These are phyloP conservation scores for Thrips palmi DNA, from an alignment of 1,140 invertebrate genomes.

Conservation along the genomic window DNA sequence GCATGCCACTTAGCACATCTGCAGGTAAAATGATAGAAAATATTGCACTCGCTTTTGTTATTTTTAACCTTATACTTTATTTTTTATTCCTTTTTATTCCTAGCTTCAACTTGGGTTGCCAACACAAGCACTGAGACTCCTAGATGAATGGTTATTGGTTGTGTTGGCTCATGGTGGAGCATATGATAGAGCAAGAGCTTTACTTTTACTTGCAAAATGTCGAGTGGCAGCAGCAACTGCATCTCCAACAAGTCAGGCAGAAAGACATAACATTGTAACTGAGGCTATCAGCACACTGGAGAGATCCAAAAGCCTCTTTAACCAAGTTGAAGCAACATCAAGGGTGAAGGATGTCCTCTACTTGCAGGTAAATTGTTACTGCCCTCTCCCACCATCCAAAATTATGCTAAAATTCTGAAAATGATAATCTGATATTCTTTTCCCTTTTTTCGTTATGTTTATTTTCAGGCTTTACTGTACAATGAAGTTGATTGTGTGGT, in stretches of 20 bases:
- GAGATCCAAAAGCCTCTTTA: conserved; percentile 44
- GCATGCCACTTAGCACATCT: conserved; percentile 58
- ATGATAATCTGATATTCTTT: background rate
- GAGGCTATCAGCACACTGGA: conserved; percentile 42
- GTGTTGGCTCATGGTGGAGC: conserved; percentile 62
- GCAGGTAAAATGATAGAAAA: conserved; percentile 25
- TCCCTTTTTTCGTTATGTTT: conserved; percentile 6
- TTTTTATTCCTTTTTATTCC: conserved; percentile 18
- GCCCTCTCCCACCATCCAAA: background rate
- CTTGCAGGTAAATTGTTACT: conserved; percentile 34
- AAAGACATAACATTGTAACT: conserved; percentile 31
- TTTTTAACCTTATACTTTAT: background rate
- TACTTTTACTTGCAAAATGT: conserved; percentile 26
- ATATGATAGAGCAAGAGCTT: conserved; percentile 52
- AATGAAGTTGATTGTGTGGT: conserved; percentile 40
- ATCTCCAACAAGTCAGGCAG: conserved; percentile 22
- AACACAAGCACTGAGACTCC: conserved; percentile 46
- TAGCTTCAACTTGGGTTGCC: conserved; percentile 55
- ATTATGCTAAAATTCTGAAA: conserved; percentile 6
- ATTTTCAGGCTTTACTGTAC: conserved; percentile 41
- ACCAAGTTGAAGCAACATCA: conserved; percentile 49
- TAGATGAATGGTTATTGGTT: conserved; percentile 45
- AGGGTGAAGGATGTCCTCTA: conserved; percentile 50
- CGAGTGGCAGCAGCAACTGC: conserved; percentile 31
- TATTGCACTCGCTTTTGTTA: background rate